Evolutionary conservation across 2,797 vertebrate genomes (phyloP), one percentile per base, ranked within the genome.

Genomic region (Eulemur coronatus): DNA sequence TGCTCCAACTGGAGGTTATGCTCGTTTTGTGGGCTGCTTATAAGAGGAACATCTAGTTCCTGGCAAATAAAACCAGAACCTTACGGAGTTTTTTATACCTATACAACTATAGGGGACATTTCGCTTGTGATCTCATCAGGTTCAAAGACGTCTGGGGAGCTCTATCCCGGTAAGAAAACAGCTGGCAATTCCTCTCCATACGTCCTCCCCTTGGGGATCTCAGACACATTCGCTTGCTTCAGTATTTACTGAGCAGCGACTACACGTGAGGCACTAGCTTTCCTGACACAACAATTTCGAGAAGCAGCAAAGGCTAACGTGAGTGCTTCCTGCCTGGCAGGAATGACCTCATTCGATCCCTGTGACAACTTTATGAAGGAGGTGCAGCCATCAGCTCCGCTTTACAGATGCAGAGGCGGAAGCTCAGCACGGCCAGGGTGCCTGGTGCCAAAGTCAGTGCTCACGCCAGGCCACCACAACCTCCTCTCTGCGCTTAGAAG

Each of bases 351-450:
- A 6, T 12, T 80, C 9, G 6, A 18, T 35, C 52, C 73, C 43
- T 52, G 46, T 2, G 63, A 24, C 10, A 30, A 70, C 46, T 61
- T 26, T 26, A 52, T 4, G 18, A 76, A n/a, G 35, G 0, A 57
- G 86, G 33, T 48, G 38, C 46, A 5, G 1, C 3, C 4, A n/a
- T 28, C 22, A 48, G 55, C 73, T 93, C 76, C 22, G 0, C 41
- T 79, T 57, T 15, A 57, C 5, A 10, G 57, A 55, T 6, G 22
- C 20, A 28, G 14, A 12, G 6, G 13, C 7, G 0, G 2, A 38
- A 52, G 57, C 52, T 57, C 6, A 2, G 38, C 43, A n/a, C 12
- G 15, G 63, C 50, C 2, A 0, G 6, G 2, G 6, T 0, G 0
- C 43, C 65, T 24, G 38, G 33, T 4, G 48, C n/a, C 14, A 3